Evolutionary conservation across 2,113 vertebrate genomes (phyloP), one percentile per base, ranked within the genome.

Genomic region (Microcebus griseorufus): DNA sequence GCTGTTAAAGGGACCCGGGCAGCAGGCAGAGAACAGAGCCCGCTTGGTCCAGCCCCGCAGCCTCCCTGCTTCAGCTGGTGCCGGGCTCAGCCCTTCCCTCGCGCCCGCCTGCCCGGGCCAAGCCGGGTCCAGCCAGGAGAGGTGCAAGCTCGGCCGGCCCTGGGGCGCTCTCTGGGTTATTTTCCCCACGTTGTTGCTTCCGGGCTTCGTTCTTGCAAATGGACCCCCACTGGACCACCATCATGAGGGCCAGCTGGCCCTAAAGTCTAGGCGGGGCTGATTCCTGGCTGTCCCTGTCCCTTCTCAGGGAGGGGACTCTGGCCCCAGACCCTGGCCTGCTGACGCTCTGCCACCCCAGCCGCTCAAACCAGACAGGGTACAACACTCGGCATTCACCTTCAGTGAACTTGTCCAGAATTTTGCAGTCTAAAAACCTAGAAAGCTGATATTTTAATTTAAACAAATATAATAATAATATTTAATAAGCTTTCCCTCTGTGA

Each of bases 401-500:
- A 6, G 3, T 20, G 64, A 94, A 9, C n/a, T 55, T 23, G 10
- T 11, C 42, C 32, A 65, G 92, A 76, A 78, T 82, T 80, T 89
- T 76, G 65, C 27, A n/a, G 39, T 25, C 42, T 27, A 11, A 65
- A 78, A 45, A 62, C 72, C 79, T 45, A 75, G 91, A 82, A 82
- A 76, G 86, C 86, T 92, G 75, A 17, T 42, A 22, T 73, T 95
- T 94, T 58, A 18, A 73, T 96, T 76, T 83, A 5, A 78, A 73
- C 67, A 90, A 53, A 4, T 29, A 12, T 18, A 39, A 92, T 16
- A 3, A 64, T 64, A 55, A 55, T 18, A 34, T 79, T 76, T 32
- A 25, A 80, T 34, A 45, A 13, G 14, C 11, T 42, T 62, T 92
- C 51, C 17, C 53, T 84, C 12, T 34, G 39, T 14, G 45, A 69